Conservation (phyloP, 2,888 invertebrate genomes). For the Gordius sp. region DNA sequence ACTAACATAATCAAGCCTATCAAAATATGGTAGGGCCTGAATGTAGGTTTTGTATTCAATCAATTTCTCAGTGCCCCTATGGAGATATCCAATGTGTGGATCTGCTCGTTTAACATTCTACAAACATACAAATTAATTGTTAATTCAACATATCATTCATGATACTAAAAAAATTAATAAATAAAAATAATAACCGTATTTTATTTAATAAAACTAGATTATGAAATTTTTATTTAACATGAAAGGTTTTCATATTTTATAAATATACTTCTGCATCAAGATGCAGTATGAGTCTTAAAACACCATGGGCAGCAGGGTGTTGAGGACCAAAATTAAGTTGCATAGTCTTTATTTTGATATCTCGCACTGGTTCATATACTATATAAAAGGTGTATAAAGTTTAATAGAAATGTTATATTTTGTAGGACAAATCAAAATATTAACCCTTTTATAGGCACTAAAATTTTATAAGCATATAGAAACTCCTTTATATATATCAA, state of each 20-base stretch:
- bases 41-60: conserved; percentile 95
- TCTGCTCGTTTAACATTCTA: conserved; percentile 58
- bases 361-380: conserved; percentile 34
- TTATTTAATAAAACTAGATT: neutral
- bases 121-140: conserved; percentile 19
- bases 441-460: too few relatives aligned
- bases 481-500: neutral
- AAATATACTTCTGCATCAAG: conserved; percentile 48
- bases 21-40: conserved; percentile 88
- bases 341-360: conserved; percentile 57
- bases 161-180: conserved; percentile 17
- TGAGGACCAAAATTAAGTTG: conserved; percentile 68
- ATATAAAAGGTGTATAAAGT: conserved; percentile 21
- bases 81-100: conserved; percentile 84
- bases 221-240: too few relatives aligned
- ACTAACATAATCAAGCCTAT: conserved; percentile 83
- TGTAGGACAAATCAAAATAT: too few relatives aligned
- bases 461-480: neutral
- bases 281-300: conserved; percentile 53
- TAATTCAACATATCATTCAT: neutral
- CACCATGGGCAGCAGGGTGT: conserved; percentile 79
- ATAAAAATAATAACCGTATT: conserved; percentile 6
- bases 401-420: too few relatives aligned
- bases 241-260: too few relatives aligned
- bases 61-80: conserved; percentile 84